These are phyloP conservation scores for Euclidia mi DNA, from an alignment of 2,888 invertebrate genomes.

Conservation along the genomic window DNA sequence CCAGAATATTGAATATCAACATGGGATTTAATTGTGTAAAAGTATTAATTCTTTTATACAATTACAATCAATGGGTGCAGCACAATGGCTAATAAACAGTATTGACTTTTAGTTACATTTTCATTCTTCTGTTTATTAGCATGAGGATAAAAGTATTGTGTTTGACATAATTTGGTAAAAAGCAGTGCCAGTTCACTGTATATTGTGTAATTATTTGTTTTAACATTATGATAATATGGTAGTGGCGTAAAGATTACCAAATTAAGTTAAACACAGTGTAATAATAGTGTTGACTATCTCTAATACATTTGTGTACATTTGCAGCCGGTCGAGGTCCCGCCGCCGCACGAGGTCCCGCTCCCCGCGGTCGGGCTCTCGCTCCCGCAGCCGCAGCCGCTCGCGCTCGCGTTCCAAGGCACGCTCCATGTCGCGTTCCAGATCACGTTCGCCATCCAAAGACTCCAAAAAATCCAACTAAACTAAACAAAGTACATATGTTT, in stretches of 20 bases:
- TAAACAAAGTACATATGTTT: conserved; percentile 39
- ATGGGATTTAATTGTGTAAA: conserved; percentile 5
- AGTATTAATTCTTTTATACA: conserved; percentile 7
- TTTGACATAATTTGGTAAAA: conserved; percentile 42
- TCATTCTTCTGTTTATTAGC: conserved; percentile 39
- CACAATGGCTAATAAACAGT: conserved; percentile 35
- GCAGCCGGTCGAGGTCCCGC: conserved; percentile 91
- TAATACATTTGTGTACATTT: conserved; percentile 50
- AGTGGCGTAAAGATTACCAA: conserved; percentile 13
- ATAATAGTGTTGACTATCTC: not conserved
- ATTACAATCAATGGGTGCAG: conserved; percentile 7
- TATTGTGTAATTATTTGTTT: too few relatives aligned
- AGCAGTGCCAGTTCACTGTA: not conserved
- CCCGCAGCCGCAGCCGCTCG: conserved; percentile 85
- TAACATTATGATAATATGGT: too few relatives aligned
- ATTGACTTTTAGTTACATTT: not conserved
- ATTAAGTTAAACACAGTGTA: conserved; percentile 27
- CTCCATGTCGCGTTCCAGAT: conserved; percentile 86
- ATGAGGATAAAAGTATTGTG: conserved; percentile 27
- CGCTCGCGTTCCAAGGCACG: conserved; percentile 87
- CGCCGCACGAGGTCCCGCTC: conserved; percentile 91
- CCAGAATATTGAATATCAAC: not conserved
- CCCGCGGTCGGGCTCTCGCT: conserved; percentile 86
- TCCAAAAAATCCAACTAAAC: conserved; percentile 85
- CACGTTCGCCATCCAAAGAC: conserved; percentile 86